Conservation (phyloP, 2,888 invertebrate species). For the Pollenia amentaria region DNA sequence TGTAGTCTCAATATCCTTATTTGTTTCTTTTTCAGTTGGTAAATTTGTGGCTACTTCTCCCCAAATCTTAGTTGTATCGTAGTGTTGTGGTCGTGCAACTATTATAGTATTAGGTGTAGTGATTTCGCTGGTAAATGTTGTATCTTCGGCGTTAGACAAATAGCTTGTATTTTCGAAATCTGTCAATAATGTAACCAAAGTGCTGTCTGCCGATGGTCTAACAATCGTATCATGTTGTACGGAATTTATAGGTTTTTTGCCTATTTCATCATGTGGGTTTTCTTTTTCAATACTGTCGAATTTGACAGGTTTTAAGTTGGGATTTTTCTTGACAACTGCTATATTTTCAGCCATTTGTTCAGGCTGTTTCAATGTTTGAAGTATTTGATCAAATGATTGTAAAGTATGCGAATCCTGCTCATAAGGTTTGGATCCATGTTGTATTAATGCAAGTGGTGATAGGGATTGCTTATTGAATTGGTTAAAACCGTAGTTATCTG, state of each 20-base stretch:
- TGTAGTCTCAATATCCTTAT: conserved; percentile 55
- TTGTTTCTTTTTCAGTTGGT: conserved; percentile 53
- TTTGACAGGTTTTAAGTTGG: conserved; percentile 68
- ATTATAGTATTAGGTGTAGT: conserved; percentile 77
- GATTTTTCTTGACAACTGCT: neutral
- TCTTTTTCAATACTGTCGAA: conserved; percentile 76
- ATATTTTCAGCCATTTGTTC: conserved; percentile 30
- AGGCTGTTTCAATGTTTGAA: conserved; percentile 79
- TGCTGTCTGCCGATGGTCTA: conserved; percentile 74
- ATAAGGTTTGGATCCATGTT: conserved; percentile 34
- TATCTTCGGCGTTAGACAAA: conserved; percentile 64
- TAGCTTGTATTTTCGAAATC: conserved; percentile 75
- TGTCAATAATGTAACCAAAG: conserved; percentile 76
- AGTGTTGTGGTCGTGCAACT: conserved; percentile 77
- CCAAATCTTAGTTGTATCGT: conserved; percentile 71
- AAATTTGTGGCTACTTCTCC: conserved; percentile 49
- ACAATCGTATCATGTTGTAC: neutral
- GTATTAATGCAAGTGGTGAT: conserved; percentile 75
- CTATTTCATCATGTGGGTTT: conserved; percentile 74
- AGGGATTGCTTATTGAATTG: conserved; percentile 77
- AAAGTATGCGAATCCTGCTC: conserved; percentile 79
- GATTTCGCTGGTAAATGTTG: conserved; percentile 71
- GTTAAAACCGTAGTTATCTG: conserved; percentile 49
- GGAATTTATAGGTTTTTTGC: conserved; percentile 75
- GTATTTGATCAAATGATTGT: conserved; percentile 82